Conservation (phyloP, 1,140 invertebrate species). For the Forficula auricularia region DNA sequence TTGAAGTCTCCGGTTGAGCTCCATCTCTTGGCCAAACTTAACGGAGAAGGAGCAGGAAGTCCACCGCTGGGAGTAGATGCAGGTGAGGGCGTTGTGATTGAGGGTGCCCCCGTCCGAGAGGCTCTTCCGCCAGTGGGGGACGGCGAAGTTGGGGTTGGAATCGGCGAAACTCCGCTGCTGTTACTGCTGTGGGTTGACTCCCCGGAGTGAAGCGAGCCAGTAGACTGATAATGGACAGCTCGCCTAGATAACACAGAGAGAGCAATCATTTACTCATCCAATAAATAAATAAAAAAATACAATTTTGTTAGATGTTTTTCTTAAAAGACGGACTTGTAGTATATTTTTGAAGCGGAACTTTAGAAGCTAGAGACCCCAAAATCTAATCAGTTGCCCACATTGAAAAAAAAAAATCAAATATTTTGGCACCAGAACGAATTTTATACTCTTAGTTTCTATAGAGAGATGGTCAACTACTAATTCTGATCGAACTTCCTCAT, state of each 20-base stretch:
- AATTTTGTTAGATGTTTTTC: not conserved
- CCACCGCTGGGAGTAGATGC: conserved; percentile 26
- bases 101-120: conserved; percentile 20
- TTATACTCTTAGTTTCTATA: no score
- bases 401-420: no score
- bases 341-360: not conserved
- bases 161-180: conserved; percentile 23
- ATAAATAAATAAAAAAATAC: conserved; percentile 1
- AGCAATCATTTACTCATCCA: no score
- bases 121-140: conserved; percentile 9
- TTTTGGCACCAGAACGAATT: no score
- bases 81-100: conserved; percentile 20
- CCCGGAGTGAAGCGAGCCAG: conserved; percentile 62
- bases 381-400: no score
- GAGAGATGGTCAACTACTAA: no score
- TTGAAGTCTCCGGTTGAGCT: conserved; percentile 64
- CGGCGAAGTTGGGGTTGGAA: conserved; percentile 20
- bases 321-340: not conserved
- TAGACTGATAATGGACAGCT: conserved; percentile 66
- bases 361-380: no score
- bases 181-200: conserved; percentile 30
- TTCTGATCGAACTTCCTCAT: no score
- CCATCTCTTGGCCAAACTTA: conserved; percentile 52
- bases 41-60: conserved; percentile 12
- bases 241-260: conserved; percentile 30